Percentiles rank a stretch among this genome's conserved stretches.
Evolutionary conservation across 2,113 vertebrate species (phyloP).

Genomic region (Uropsilus gracilis): DNA sequence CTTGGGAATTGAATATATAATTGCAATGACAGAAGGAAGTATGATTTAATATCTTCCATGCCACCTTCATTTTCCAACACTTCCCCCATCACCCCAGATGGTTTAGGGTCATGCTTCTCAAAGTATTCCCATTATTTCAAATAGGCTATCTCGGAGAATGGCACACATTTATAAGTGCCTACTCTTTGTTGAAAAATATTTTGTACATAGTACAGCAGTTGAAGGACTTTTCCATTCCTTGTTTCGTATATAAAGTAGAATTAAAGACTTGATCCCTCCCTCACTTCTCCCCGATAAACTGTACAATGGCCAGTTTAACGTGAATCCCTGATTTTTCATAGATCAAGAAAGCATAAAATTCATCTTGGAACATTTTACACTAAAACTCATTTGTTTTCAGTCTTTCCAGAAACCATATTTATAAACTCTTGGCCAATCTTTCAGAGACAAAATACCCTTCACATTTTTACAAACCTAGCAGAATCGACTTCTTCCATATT

Average conservation of each 20-base stretch:
- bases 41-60: conserved; percentile 75
- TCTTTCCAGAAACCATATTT: conserved; percentile 71
- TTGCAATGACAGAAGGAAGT: conserved; percentile 76
- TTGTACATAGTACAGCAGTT: not conserved
- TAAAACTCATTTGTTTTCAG: conserved; percentile 68
- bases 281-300: conserved; percentile 57
- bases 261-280: conserved; percentile 34
- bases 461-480: conserved; percentile 67
- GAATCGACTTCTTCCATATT: conserved; percentile 68
- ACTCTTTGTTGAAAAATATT: conserved; percentile 52
- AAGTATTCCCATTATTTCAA: conserved; percentile 73
- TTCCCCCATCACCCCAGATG: not conserved
- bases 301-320: conserved; percentile 61
- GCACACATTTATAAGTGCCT: conserved; percentile 46
- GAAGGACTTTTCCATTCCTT: conserved; percentile 54
- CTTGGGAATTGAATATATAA: conserved; percentile 69
- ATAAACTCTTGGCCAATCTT: conserved; percentile 59
- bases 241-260: conserved; percentile 31
- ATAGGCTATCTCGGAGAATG: conserved; percentile 27
- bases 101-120: conserved; percentile 59
- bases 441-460: conserved; percentile 71
- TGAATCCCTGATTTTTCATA: conserved; percentile 69
- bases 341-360: conserved; percentile 74
- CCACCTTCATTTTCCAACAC: conserved; percentile 31
- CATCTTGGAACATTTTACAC: conserved; percentile 50